Base-by-base conservation (phyloP, 1,140 invertebrate species). In the Heliconius eleuchia region DNA sequence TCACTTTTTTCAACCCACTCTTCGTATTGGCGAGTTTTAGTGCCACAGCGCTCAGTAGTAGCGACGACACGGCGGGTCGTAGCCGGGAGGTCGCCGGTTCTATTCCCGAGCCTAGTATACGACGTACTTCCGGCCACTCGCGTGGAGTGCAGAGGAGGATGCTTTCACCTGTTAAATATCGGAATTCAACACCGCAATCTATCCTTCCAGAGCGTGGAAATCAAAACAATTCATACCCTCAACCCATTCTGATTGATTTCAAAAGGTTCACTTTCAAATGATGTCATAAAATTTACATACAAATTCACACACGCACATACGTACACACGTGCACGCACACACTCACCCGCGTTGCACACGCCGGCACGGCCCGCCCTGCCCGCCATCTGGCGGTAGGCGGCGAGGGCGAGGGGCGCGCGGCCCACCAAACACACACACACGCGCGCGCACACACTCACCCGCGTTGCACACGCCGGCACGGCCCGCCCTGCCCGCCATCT, bases 401-500 rank as follows among this genome's bases (percentile, higher is more conserved):
- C 23, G 0, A 23, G 23, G 0, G 23, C 23, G 23, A 23, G 23
- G 23, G 23, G 23, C 13, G 57, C 77, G 6, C 71, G 9, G 19
- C 73, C 0, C 2, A 42, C 57, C 1, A 18, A 34, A 27, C 11
- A 18, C 27, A 11, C 50, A 9, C 18, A 39, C 88, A 66, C 88
- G 87, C 37, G 88, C 88, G n/a, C 88, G 84, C 88, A 9, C 16
- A 57, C 50, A 13, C 75, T 66, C 7, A 91, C 91, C 91, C 1
- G 76, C 74, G 6, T 85, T 81, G n/a, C 82, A 83, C 57, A 86
- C 84, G 2, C 92, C 91, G 90, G 90, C 91, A 23, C 97, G 95
- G 3, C 97, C 97, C 2, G 97, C 97, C 80, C 97, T 92, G 11
- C 98, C 99, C 98, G 80, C 97, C 99, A 99, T 99, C 96, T 99